Evolutionary conservation across 2,797 vertebrate species (phyloP).

Genomic region (Epinephelus coioides): DNA sequence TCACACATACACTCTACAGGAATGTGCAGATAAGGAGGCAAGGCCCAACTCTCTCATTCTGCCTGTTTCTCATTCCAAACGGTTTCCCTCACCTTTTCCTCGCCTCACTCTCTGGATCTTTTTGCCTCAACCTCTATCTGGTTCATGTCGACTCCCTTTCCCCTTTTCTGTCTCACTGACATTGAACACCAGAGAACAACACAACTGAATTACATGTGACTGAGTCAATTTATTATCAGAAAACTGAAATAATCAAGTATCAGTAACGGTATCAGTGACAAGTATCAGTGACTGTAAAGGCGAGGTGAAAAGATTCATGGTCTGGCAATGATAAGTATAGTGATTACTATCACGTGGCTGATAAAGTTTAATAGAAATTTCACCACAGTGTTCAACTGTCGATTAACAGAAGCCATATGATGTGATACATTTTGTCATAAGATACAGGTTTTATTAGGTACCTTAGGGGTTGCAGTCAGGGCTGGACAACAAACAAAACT

Average conservation of each 20-base stretch:
- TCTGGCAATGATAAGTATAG: background rate
- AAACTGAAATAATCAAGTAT: constrained; percentile 6
- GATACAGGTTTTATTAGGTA: background rate
- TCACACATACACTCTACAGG: constrained; percentile 65
- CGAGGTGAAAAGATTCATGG: background rate
- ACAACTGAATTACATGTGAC: background rate
- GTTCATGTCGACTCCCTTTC: constrained; percentile 9
- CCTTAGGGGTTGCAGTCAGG: background rate
- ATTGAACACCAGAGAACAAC: constrained; percentile 23
- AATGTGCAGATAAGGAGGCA: constrained; percentile 86
- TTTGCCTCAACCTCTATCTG: constrained; percentile 9
- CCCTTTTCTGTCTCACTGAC: background rate
- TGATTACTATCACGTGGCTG: constrained; percentile 5
- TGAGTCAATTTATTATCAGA: background rate
- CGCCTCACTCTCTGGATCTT: constrained; percentile 15
- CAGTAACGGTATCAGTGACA: constrained; percentile 13
- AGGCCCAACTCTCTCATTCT: constrained; percentile 59
- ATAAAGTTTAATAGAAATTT: constrained; percentile 3
- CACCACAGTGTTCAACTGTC: background rate
- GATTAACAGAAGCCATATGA: background rate
- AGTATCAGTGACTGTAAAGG: constrained; percentile 13
- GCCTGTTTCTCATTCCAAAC: constrained; percentile 67
- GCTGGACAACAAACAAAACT: background rate
- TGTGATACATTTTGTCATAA: constrained; percentile 3
- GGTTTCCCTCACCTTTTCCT: constrained; percentile 51